Evolutionary conservation across 2,888 invertebrate genomes (phyloP).

Genomic region (Pollenia labialis): DNA sequence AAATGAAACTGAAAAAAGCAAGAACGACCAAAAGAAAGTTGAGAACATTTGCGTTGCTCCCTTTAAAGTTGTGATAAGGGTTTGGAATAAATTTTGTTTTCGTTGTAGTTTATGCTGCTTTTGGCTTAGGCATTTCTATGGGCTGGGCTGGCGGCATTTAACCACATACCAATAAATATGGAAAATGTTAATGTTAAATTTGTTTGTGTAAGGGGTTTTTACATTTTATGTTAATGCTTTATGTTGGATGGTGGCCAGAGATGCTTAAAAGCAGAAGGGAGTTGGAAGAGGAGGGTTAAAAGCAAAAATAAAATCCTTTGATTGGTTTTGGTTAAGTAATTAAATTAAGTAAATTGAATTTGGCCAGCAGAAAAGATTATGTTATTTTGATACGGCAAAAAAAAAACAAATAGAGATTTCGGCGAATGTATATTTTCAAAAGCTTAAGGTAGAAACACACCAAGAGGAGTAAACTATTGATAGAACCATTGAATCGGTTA

Average conservation of each 20-base stretch:
- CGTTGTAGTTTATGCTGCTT: neutral
- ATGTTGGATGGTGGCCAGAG: slow-evolving; percentile 5
- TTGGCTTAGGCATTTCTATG: slow-evolving; percentile 6
- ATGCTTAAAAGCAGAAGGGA: neutral
- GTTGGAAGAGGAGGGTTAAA: slow-evolving; percentile 1
- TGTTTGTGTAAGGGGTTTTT: slow-evolving; percentile 41
- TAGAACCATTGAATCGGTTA: no score
- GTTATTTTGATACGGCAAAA: slow-evolving; percentile 49
- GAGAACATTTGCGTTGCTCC: slow-evolving; percentile 10
- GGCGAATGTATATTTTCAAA: no score
- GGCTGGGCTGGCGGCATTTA: slow-evolving; percentile 32
- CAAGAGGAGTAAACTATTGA: no score
- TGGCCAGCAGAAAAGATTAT: slow-evolving; percentile 62
- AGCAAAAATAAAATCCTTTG: slow-evolving; percentile 60
- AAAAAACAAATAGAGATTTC: neutral
- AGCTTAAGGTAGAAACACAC: no score
- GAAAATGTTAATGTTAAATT: slow-evolving; percentile 57
- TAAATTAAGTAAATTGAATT: slow-evolving; percentile 71
- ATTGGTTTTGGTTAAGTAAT: slow-evolving; percentile 71
- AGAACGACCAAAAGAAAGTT: neutral
- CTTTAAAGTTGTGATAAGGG: slow-evolving; percentile 22
- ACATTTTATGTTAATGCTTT: slow-evolving; percentile 52
- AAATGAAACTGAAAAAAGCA: slow-evolving; percentile 1
- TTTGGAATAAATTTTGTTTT: slow-evolving; percentile 7
- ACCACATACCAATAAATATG: slow-evolving; percentile 56